Evolutionary conservation across 2,888 invertebrate genomes (phyloP), one percentile per base, ranked within the genome.

Genomic region (Parnassius mnemosyne): DNA sequence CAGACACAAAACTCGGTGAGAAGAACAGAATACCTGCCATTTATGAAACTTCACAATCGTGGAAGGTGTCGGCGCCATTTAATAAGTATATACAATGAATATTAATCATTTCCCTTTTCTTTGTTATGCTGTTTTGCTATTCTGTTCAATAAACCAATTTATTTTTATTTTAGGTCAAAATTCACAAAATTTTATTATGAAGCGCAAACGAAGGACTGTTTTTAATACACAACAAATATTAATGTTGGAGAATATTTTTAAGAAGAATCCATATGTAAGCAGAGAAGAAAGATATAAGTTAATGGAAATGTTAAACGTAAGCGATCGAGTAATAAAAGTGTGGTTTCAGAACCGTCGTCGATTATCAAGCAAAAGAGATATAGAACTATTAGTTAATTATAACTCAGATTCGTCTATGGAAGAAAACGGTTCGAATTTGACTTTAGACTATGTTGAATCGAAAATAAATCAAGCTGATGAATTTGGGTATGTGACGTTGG

Each of bases 151-250:
- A 13, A n/a, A 53, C 3, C n/a, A 10, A n/a, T 13, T 11, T 42
- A 3, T 47, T 10, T 54, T 16, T 16, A 2, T 59, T 56, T 10
- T 43, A 60, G 63, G 69, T 61, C 41, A 74, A 73, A 11, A 65
- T 53, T 12, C 69, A 71, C 60, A 77, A 70, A 69, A 69, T 72
- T 3, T 54, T 10, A 69, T 76, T 20, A 68, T 73, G 1, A 87
- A 81, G 57, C 79, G 83, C 1, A 96, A 95, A 78, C 88, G 96
- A 43, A 89, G 96, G 52, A 96, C 96, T 0, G 94, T 95, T 0
- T 96, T 95, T 79, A 95, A 95, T 0, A 95, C 94, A 50, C 88
- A 92, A 1, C 96, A 96, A 84, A 83, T 96, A 9, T 90, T 95
- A 55, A 93, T 93, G 65, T 81, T 96, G 61, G 96, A 96, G 77